Evolutionary conservation across 2,888 invertebrate genomes (phyloP).

Genomic region (Aleiodes alternator): DNA sequence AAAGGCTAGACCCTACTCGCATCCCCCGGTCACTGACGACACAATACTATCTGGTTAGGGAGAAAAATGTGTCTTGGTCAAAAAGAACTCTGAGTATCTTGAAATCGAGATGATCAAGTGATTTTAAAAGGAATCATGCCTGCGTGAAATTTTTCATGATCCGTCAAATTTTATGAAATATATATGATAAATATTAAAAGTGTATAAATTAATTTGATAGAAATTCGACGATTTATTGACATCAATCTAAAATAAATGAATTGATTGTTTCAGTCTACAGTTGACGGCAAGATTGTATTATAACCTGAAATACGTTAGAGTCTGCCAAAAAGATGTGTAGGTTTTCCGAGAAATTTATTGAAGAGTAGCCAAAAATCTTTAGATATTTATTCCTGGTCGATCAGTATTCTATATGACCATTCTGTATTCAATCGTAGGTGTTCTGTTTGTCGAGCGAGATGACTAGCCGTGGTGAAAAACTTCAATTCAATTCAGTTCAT

Average conservation of each 20-base stretch:
- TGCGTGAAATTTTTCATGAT: conserved; percentile 25
- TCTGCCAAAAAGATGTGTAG: conserved; percentile 39
- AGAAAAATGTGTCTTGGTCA: conserved; percentile 18
- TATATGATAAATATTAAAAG: neutral
- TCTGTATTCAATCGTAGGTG: no score
- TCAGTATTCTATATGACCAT: conserved; percentile 3
- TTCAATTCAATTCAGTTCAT: neutral
- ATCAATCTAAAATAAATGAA: neutral
- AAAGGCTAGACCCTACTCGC: neutral
- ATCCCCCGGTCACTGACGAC: neutral
- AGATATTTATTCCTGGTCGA: conserved; percentile 58
- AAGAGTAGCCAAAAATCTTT: conserved; percentile 54
- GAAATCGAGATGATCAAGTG: conserved; percentile 14
- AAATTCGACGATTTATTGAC: neutral
- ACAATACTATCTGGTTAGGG: neutral
- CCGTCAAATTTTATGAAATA: neutral
- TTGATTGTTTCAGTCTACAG: conserved; percentile 9
- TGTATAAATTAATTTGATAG: neutral
- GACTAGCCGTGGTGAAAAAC: neutral
- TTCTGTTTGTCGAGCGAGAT: neutral
- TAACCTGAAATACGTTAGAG: neutral
- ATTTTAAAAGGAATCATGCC: conserved; percentile 23
- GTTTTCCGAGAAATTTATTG: conserved; percentile 54
- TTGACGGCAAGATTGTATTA: conserved; percentile 28
- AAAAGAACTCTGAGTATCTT: neutral